A percentile compares a stretch with the other conserved stretches of the same genome.
Conservation (phyloP, 2,797 vertebrate species). For the Hyperoplus immaculatus region DNA sequence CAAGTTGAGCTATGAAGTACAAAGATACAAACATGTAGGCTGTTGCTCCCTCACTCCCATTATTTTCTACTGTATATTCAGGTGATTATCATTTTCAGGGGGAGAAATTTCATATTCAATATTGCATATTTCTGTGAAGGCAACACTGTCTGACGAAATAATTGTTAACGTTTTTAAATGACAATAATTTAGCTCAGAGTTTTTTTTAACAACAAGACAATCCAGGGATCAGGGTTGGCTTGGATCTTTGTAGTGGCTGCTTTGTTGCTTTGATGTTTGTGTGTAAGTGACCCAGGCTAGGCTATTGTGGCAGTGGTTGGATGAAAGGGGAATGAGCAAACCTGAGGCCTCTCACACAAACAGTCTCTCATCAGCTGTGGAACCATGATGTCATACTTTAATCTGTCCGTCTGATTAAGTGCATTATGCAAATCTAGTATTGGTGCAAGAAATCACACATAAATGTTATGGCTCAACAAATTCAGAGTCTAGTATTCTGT, state of each 20-base stretch:
- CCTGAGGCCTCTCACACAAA: not conserved
- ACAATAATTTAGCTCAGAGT: slow-evolving; percentile 1
- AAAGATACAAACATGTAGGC: slow-evolving; percentile 24
- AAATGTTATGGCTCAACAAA: not conserved
- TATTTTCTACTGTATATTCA: not conserved
- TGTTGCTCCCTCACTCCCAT: not conserved
- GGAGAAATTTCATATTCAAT: slow-evolving; percentile 1
- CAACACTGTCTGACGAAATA: slow-evolving; percentile 2
- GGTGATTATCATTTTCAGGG: slow-evolving; percentile 20
- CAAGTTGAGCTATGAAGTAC: slow-evolving; percentile 16
- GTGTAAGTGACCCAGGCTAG: not conserved
- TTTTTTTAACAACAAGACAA: slow-evolving; percentile 17
- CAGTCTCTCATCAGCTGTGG: not conserved
- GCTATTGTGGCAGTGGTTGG: not conserved
- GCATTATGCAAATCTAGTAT: not conserved
- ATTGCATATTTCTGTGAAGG: not conserved
- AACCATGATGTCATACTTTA: not conserved
- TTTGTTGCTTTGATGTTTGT: not conserved
- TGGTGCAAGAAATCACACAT: not conserved
- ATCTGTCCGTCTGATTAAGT: not conserved
- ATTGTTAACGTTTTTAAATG: not conserved
- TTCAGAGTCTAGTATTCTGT: not conserved
- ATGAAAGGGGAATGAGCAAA: slow-evolving; percentile 1
- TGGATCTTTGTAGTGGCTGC: not conserved
- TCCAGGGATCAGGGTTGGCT: slow-evolving; percentile 33